These are phyloP conservation scores for Rutilus rutilus DNA, from an alignment of 2,113 vertebrate genomes.

Conservation along the genomic window DNA sequence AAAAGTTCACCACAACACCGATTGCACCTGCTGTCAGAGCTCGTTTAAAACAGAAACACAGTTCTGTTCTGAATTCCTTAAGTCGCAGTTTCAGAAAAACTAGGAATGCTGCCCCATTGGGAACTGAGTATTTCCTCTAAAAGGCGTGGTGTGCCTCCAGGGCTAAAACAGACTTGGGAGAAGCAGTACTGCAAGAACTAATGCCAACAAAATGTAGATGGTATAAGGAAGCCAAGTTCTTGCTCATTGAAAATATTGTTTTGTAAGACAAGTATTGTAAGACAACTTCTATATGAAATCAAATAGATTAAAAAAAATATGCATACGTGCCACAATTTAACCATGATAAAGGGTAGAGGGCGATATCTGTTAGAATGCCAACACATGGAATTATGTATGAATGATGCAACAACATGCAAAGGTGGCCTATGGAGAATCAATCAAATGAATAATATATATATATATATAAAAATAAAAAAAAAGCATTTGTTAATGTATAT, in stretches of 20 bases:
- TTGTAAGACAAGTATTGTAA: no score
- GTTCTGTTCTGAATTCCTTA: background rate
- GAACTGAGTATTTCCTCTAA: constrained; percentile 55
- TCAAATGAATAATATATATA: background rate
- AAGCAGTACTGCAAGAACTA: constrained; percentile 30
- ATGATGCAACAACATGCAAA: background rate
- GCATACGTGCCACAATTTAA: background rate
- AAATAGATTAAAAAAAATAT: background rate
- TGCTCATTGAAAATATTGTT: background rate
- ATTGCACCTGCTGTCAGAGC: background rate
- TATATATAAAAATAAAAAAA: no score
- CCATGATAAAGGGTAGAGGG: background rate
- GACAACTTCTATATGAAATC: background rate
- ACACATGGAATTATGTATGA: background rate
- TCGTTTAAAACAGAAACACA: background rate
- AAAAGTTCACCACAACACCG: background rate
- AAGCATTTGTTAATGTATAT: background rate
- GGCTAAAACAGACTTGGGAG: constrained; percentile 17
- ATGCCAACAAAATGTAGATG: background rate
- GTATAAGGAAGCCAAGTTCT: background rate
- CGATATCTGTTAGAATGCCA: background rate
- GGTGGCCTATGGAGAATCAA: background rate
- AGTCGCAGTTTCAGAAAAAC: constrained; percentile 40
- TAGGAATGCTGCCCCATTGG: constrained; percentile 65
- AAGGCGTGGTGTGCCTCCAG: constrained; percentile 45